A percentile compares a stretch with the other conserved stretches of the same genome.
Evolutionary conservation across 2,113 vertebrate genomes (phyloP).

Genomic region (Porphyrio hochstetteri): DNA sequence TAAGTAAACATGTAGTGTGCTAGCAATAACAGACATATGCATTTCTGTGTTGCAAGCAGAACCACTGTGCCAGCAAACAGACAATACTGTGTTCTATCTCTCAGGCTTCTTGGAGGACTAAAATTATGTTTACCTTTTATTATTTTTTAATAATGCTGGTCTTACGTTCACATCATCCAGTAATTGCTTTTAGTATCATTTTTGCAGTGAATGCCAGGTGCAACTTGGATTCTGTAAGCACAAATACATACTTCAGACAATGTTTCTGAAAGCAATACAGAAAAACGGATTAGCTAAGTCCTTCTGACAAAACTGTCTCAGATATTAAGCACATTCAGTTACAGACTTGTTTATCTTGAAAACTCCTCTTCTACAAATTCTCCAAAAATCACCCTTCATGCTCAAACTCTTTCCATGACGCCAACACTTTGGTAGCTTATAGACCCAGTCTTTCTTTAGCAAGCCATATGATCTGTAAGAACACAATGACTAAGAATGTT

Average conservation of each 20-base stretch:
- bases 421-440: not conserved
- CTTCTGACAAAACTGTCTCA: not conserved
- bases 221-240: not conserved
- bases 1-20: rapidly evolving
- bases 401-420: not conserved
- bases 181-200: not conserved
- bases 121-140: not conserved
- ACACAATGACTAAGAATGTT: not conserved
- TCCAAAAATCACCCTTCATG: not conserved
- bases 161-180: not conserved
- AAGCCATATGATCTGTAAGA: not conserved
- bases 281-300: not conserved
- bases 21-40: not conserved
- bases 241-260: not conserved
- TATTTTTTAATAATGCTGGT: not conserved
- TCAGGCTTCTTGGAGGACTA: not conserved
- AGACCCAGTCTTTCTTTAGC: not conserved
- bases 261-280: not conserved
- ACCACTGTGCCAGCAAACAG: not conserved
- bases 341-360: not conserved
- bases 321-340: not conserved
- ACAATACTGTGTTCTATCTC: not conserved
- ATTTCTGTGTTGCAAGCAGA: not conserved
- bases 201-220: not conserved
- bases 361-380: not conserved